A percentile compares a stretch with the other conserved stretches of the same genome.
Evolutionary conservation across 2,113 vertebrate species (phyloP).

Genomic region (Halcyon senegalensis): DNA sequence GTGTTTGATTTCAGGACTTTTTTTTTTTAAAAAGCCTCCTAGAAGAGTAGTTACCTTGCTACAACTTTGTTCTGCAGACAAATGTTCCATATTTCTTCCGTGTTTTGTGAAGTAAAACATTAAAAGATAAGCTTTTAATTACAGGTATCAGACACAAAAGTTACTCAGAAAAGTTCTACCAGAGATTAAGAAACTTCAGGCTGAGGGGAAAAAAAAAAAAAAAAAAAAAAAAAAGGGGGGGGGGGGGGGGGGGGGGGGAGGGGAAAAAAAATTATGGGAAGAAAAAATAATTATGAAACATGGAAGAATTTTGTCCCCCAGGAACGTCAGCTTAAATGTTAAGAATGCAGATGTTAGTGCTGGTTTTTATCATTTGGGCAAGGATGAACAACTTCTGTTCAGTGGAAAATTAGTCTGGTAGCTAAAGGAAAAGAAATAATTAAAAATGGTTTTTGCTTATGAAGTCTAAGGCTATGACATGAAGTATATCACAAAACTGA

Average conservation of each 20-base stretch:
- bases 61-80: background rate
- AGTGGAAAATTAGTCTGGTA: constrained; percentile 26
- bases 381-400: constrained; percentile 12
- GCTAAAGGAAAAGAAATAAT: background rate
- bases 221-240: background rate
- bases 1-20: background rate
- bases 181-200: background rate
- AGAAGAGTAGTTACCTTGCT: background rate
- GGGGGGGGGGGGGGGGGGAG: no score
- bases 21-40: background rate
- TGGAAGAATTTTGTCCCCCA: background rate
- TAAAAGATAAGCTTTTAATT: background rate
- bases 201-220: background rate
- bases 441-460: background rate
- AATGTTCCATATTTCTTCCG: background rate
- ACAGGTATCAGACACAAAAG: background rate
- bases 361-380: background rate
- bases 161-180: background rate
- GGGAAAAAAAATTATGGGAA: background rate
- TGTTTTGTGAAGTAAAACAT: background rate
- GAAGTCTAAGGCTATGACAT: background rate
- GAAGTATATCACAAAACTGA: background rate
- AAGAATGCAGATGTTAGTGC: background rate
- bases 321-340: background rate
- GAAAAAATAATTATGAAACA: background rate